Percentiles rank a stretch among this genome's conserved stretches.
Evolutionary conservation across 2,113 vertebrate genomes (phyloP).

Genomic region (Ahaetulla prasina): DNA sequence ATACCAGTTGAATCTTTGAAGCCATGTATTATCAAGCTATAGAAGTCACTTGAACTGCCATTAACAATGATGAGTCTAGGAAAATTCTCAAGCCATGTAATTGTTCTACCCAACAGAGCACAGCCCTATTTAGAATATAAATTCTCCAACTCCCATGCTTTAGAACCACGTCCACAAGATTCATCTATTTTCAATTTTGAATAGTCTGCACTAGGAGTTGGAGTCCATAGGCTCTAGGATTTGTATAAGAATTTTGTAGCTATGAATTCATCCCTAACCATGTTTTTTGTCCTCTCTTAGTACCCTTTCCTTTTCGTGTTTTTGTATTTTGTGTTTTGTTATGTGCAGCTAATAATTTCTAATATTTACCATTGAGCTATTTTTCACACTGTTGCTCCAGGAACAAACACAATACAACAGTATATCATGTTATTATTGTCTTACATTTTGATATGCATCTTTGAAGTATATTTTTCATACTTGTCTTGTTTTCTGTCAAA

Average conservation of each 20-base stretch:
- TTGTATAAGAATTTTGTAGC: background rate
- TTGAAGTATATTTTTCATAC: conserved; percentile 48
- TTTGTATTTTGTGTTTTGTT: background rate
- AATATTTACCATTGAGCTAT: conserved; percentile 27
- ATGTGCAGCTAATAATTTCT: background rate
- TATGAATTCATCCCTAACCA: background rate
- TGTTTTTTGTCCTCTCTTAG: background rate
- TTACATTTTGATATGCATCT: conserved; percentile 15
- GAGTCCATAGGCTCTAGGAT: background rate
- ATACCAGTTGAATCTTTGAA: background rate
- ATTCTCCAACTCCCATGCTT: background rate
- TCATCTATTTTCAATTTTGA: background rate
- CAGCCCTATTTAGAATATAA: background rate
- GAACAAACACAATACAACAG: background rate
- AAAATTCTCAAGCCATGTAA: background rate
- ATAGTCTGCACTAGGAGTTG: background rate
- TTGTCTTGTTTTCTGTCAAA: conserved; percentile 27
- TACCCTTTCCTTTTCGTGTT: background rate
- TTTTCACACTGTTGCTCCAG: background rate
- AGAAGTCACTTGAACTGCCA: background rate
- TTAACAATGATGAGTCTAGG: background rate
- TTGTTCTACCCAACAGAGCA: background rate
- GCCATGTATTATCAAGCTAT: background rate
- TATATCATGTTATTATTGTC: background rate
- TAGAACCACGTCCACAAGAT: background rate